phyloP scores from a whole-genome alignment of 2,888 invertebrate species.

The Eilema caniola region DNA sequence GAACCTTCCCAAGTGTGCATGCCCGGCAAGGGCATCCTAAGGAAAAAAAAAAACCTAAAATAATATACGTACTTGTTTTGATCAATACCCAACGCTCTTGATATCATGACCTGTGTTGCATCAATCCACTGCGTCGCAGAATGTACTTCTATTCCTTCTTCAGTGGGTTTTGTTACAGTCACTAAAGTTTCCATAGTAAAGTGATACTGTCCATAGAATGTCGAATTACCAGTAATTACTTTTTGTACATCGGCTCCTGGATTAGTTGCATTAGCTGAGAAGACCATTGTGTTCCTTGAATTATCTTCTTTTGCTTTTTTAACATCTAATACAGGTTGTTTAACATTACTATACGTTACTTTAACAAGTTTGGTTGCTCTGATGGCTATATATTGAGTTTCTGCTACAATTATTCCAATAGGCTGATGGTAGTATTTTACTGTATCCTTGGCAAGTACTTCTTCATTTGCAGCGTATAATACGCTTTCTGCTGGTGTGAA shows the following conservation, averaged over 20 bases:
- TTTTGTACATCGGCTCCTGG: conserved; percentile 36
- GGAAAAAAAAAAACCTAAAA: too few species aligned
- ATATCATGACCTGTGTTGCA: conserved; percentile 80
- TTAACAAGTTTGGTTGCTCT: conserved; percentile 84
- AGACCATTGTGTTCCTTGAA: conserved; percentile 24
- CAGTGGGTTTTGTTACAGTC: conserved; percentile 88
- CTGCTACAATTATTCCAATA: conserved; percentile 84
- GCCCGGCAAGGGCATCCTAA: too few species aligned
- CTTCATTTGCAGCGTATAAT: conserved; percentile 47
- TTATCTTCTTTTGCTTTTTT: conserved; percentile 33
- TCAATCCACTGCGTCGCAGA: conserved; percentile 88
- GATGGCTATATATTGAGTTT: conserved; percentile 81
- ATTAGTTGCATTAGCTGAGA: conserved; percentile 31
- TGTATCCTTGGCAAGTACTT: conserved; percentile 66
- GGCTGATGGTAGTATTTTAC: conserved; percentile 66
- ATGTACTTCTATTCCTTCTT: conserved; percentile 89
- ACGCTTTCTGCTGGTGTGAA: conserved; percentile 68
- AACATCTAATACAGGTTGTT: conserved; percentile 37
- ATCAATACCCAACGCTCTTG: conserved; percentile 80
- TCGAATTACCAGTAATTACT: conserved; percentile 67
- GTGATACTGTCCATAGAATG: conserved; percentile 89
- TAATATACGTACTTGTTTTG: conserved; percentile 66
- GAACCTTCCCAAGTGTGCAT: too few species aligned
- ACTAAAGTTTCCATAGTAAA: conserved; percentile 91
- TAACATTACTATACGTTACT: conserved; percentile 79